A percentile compares a stretch with the other conserved stretches of the same genome.
These are phyloP conservation scores for Neogobius melanostomus DNA, from an alignment of 2,113 vertebrate genomes.

Conservation along the genomic window DNA sequence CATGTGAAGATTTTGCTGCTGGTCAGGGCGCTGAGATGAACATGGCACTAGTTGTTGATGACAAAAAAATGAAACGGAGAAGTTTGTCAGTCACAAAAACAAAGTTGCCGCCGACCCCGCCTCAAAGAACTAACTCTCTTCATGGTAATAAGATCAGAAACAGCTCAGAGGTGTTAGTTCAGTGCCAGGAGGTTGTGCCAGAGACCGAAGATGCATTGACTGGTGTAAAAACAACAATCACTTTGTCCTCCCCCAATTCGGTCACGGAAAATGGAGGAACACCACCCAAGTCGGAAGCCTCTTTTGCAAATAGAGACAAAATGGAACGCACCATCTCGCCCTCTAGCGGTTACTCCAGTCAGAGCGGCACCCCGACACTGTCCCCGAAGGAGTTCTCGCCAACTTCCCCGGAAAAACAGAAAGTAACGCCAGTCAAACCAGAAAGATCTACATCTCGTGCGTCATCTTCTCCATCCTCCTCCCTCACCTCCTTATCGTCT, in stretches of 20 bases:
- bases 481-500: conserved; percentile 86
- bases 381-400: conserved; percentile 81
- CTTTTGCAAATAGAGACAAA: conserved; percentile 65
- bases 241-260: conserved; percentile 34
- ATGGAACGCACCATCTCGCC: conserved; percentile 91
- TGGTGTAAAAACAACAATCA: conserved; percentile 1
- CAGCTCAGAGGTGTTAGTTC: conserved; percentile 62
- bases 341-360: conserved; percentile 97
- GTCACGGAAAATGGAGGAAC: conserved; percentile 33
- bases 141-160: conserved; percentile 79
- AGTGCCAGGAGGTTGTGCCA: conserved; percentile 35
- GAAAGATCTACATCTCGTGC: conserved; percentile 79
- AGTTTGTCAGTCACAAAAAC: conserved; percentile 89
- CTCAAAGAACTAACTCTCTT: conserved; percentile 88
- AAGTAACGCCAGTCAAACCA: conserved; percentile 81
- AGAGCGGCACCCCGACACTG: conserved; percentile 91
- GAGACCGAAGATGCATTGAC: conserved; percentile 59
- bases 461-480: conserved; percentile 85
- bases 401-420: conserved; percentile 78
- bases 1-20: conserved; percentile 26
- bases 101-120: conserved; percentile 84
- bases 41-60: conserved; percentile 53
- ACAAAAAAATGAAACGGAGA: conserved; percentile 76
- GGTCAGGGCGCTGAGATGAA: conserved; percentile 21
- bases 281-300: conserved; percentile 66